Conservation (phyloP, 2,888 invertebrate genomes). For the Schrankia costaestrigalis region DNA sequence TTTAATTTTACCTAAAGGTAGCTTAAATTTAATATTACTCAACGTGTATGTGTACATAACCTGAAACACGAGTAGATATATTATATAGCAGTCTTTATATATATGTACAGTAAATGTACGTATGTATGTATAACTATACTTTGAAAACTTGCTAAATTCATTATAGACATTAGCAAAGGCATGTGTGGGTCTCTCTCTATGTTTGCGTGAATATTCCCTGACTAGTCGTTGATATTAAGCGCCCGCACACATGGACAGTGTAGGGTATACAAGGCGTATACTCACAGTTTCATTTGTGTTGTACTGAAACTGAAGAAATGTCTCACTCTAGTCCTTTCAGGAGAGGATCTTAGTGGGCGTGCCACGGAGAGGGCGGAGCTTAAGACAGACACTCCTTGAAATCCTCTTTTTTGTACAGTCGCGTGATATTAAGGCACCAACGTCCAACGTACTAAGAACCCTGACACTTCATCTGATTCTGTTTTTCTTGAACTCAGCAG, state of each 20-base stretch:
- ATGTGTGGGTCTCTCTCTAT: conserved; percentile 6
- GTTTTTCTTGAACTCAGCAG: conserved; percentile 16
- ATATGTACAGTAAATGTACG: too few relatives aligned
- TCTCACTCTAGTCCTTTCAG: conserved; percentile 56
- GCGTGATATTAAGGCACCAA: conserved; percentile 65
- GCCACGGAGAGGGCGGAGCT: conserved; percentile 63
- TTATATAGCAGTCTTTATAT: too few relatives aligned
- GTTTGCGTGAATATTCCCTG: conserved; percentile 10
- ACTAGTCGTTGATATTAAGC: conserved; percentile 11
- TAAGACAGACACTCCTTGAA: conserved; percentile 75
- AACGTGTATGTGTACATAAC: conserved; percentile 17
- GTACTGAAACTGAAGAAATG: conserved; percentile 63
- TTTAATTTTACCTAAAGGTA: too few relatives aligned
- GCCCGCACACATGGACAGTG: conserved; percentile 21
- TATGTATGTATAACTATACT: too few relatives aligned
- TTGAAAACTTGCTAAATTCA: conserved; percentile 18
- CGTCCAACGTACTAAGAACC: conserved; percentile 58
- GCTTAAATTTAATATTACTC: too few relatives aligned
- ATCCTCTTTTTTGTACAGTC: conserved; percentile 74
- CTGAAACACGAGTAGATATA: conserved; percentile 19
- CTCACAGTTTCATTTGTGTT: conserved; percentile 51
- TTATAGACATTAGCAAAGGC: conserved; percentile 3
- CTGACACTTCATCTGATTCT: conserved; percentile 37
- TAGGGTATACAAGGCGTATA: conserved; percentile 24
- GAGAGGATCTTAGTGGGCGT: conserved; percentile 69